Evolutionary conservation across 2,113 vertebrate genomes (phyloP).

Genomic region (Murina feae): DNA sequence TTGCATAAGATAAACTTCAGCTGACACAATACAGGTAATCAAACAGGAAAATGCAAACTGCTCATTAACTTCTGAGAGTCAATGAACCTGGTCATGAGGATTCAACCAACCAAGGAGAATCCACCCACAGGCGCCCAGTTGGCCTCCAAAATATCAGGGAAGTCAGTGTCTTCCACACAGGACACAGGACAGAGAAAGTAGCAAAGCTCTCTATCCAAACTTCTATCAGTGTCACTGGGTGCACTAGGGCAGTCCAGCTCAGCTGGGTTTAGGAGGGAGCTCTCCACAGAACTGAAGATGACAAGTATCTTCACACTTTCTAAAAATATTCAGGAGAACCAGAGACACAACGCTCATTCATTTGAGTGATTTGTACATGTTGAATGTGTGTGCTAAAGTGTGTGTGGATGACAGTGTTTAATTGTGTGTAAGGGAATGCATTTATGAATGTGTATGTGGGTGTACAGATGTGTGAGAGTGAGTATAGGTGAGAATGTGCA

Average conservation of each 20-base stretch:
- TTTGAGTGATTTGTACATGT: background rate
- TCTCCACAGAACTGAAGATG: background rate
- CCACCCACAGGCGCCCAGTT: background rate
- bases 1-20: conserved; percentile 68
- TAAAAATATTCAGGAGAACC: background rate
- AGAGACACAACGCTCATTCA: background rate
- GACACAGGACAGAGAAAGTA: background rate
- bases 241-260: fast-evolving
- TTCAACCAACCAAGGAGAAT: background rate
- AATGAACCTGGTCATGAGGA: background rate
- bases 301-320: background rate
- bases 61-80: background rate
- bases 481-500: background rate
- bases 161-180: background rate
- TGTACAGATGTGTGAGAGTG: background rate
- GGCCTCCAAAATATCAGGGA: background rate
- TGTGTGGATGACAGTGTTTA: background rate
- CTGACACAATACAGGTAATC: conserved; percentile 66
- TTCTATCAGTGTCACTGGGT: fast-evolving
- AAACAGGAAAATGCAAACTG: conserved; percentile 69
- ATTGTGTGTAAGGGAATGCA: background rate
- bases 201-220: background rate
- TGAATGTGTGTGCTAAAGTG: background rate
- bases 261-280: fast-evolving
- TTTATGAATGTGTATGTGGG: background rate